phyloP scores from a whole-genome alignment of 1,140 invertebrate species.

The Tribolium castaneum region DNA sequence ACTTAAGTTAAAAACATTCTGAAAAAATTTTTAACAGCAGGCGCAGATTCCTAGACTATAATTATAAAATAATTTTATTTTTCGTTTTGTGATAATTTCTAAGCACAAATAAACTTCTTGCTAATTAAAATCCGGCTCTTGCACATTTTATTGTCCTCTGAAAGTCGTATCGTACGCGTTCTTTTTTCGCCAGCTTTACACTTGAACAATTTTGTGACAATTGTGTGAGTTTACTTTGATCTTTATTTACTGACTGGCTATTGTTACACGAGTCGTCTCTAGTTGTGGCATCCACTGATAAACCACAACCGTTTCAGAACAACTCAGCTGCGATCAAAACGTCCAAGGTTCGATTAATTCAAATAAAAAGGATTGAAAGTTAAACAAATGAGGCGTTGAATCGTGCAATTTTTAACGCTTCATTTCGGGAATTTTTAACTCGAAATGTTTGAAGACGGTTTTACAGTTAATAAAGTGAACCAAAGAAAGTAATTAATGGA shows the following conservation, averaged over 20 bases:
- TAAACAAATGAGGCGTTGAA: background rate
- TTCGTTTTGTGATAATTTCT: too few relatives aligned
- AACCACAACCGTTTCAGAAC: background rate
- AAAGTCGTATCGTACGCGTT: too few relatives aligned
- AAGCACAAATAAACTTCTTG: too few relatives aligned
- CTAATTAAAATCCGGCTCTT: background rate
- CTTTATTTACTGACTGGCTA: constrained; percentile 21
- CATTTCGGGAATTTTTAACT: background rate
- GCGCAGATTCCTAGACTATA: too few relatives aligned
- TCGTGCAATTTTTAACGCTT: background rate
- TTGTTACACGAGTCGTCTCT: background rate
- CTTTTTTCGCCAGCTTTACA: background rate
- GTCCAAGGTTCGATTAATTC: background rate
- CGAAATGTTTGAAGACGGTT: background rate
- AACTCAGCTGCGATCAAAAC: background rate
- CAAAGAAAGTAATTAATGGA: too few relatives aligned
- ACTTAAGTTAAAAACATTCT: too few relatives aligned
- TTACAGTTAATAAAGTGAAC: too few relatives aligned
- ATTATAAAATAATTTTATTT: too few relatives aligned
- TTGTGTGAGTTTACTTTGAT: constrained; percentile 12
- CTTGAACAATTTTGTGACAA: background rate
- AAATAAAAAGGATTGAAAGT: background rate
- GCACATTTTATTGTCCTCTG: background rate
- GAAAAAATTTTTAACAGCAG: too few relatives aligned
- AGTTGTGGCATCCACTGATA: background rate